Conservation (phyloP, 1,140 invertebrate species). For the Holotrichia oblita region DNA sequence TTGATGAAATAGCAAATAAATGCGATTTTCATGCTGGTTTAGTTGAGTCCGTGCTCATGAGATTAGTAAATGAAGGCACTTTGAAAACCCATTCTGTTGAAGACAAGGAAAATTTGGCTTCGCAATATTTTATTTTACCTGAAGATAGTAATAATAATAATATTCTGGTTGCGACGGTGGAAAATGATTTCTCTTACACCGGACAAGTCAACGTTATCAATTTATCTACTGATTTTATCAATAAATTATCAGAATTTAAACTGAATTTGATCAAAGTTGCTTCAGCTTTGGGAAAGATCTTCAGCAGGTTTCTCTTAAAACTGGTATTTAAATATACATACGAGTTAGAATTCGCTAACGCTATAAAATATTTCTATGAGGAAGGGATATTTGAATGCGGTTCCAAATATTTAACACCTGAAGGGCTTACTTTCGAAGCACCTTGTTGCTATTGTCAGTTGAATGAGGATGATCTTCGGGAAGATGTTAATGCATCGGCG, state of each 20-base stretch:
- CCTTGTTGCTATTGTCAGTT: conserved; percentile 56
- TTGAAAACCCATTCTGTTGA: conserved; percentile 42
- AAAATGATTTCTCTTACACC: conserved; percentile 39
- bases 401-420: conserved; percentile 47
- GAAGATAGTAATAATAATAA: not conserved
- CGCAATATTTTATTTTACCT: not conserved
- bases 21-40: conserved; percentile 62
- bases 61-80: conserved; percentile 61
- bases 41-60: conserved; percentile 50
- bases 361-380: conserved; percentile 48
- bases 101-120: conserved; percentile 35
- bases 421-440: conserved; percentile 41
- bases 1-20: conserved; percentile 59
- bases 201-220: conserved; percentile 57
- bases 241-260: conserved; percentile 64
- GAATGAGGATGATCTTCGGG: conserved; percentile 55
- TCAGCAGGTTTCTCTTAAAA: conserved; percentile 63
- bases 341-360: conserved; percentile 44
- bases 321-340: conserved; percentile 62
- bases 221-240: conserved; percentile 59
- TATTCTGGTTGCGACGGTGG: not conserved
- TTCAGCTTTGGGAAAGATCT: conserved; percentile 63
- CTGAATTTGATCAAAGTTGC: conserved; percentile 65
- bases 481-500: conserved; percentile 50
- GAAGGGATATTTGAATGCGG: conserved; percentile 53